Conservation (phyloP, 2,888 invertebrate species). For the Caenorhabditis sp. region DNA sequence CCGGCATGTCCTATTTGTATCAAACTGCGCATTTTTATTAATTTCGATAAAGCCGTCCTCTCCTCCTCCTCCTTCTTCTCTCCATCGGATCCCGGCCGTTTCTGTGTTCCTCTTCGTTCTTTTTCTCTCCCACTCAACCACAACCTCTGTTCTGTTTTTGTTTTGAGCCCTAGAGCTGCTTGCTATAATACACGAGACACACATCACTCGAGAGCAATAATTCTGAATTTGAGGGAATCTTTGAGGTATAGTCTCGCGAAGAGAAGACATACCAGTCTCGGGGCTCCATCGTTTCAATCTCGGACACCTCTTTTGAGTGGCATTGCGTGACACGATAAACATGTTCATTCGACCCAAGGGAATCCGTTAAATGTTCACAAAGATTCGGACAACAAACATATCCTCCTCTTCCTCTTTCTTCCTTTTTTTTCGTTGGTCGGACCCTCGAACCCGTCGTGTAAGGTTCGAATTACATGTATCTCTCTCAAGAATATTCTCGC, state of each 20-base stretch:
- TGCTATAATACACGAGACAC: slow-evolving; percentile 4
- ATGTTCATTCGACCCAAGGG: slow-evolving; percentile 50
- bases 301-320: slow-evolving; percentile 20
- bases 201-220: slow-evolving; percentile 10
- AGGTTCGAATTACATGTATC: slow-evolving; percentile 57
- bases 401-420: slow-evolving; percentile 8
- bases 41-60: slow-evolving; percentile 34
- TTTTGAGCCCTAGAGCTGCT: background rate
- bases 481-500: slow-evolving; percentile 14
- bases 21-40: slow-evolving; percentile 53
- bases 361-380: slow-evolving; percentile 43
- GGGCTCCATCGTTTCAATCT: background rate
- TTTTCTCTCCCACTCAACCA: background rate
- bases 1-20: slow-evolving; percentile 57
- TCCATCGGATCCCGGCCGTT: slow-evolving; percentile 3
- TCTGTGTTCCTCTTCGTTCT: too few relatives aligned
- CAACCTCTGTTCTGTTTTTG: slow-evolving; percentile 11
- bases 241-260: background rate
- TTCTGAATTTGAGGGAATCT: slow-evolving; percentile 2
- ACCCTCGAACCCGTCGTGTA: too few relatives aligned
- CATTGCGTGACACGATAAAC: slow-evolving; percentile 35
- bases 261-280: too few relatives aligned
- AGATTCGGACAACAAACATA: slow-evolving; percentile 42
- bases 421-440: slow-evolving; percentile 5
- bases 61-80: background rate